phyloP scores from a whole-genome alignment of 2,797 vertebrate species.

The Zenarchopterus dispar region DNA sequence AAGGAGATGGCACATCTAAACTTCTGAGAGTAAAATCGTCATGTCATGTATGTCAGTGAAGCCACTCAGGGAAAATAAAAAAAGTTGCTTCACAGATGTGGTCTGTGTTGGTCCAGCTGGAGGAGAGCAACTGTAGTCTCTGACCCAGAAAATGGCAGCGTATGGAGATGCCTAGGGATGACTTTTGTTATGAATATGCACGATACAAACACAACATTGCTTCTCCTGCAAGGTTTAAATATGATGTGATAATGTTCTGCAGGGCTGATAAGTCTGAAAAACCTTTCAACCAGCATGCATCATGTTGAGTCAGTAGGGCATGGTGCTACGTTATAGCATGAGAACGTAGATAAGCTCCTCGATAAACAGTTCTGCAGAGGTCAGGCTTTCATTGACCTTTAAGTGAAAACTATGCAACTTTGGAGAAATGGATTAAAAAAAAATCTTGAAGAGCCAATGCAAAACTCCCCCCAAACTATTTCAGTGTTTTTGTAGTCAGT shows the following conservation, averaged over 20 bases:
- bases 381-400: neutral
- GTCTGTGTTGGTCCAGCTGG: too few relatives aligned
- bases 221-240: neutral
- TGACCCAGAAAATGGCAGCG: too few relatives aligned
- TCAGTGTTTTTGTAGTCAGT: neutral
- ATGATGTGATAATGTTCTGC: neutral
- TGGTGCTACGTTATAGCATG: neutral
- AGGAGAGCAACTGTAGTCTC: too few relatives aligned
- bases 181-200: too few relatives aligned
- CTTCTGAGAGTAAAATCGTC: too few relatives aligned
- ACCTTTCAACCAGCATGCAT: neutral
- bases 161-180: too few relatives aligned
- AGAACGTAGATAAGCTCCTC: slow-evolving; percentile 5
- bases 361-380: slow-evolving; percentile 1
- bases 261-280: neutral
- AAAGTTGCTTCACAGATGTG: neutral
- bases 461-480: neutral
- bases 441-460: neutral
- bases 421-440: neutral
- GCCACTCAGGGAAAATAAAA: neutral
- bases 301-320: neutral
- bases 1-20: too few relatives aligned
- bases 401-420: slow-evolving; percentile 10
- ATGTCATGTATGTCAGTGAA: too few relatives aligned
- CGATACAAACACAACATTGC: too few relatives aligned